phyloP scores from a whole-genome alignment of 92 coral and sea anemone species.

The Porites rus region DNA sequence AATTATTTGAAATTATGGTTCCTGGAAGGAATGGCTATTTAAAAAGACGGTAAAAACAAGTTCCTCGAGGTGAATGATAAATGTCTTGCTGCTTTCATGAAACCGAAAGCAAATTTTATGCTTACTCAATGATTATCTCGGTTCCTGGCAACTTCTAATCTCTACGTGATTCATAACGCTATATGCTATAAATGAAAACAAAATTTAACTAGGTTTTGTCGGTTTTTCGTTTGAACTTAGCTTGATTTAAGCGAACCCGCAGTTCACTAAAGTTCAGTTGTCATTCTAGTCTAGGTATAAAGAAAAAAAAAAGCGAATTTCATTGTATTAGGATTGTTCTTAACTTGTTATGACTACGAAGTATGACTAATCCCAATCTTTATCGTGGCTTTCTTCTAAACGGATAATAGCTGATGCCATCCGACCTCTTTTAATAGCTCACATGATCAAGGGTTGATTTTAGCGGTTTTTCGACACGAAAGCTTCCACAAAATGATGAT shows the following conservation, averaged over 20 bases:
- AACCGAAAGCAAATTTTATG: slow-evolving; percentile 12
- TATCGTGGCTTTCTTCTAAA: background rate
- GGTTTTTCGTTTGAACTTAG: background rate
- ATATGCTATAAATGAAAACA: background rate
- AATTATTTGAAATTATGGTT: background rate
- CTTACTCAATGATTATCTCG: background rate
- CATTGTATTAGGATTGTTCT: background rate
- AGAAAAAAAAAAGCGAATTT: background rate
- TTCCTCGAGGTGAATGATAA: background rate
- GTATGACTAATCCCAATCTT: background rate
- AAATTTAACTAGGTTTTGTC: background rate
- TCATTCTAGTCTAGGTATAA: background rate
- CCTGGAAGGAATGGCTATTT: background rate
- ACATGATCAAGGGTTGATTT: slow-evolving; percentile 7
- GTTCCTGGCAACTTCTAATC: slow-evolving; percentile 18
- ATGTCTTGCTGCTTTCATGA: slow-evolving; percentile 16
- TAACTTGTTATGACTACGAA: slow-evolving; percentile 20
- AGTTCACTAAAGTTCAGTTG: background rate
- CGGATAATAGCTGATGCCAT: background rate
- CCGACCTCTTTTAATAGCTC: background rate
- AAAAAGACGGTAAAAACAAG: background rate
- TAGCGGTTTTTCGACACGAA: background rate
- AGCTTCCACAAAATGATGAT: background rate
- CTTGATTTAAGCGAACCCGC: background rate
- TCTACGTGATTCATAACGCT: background rate